phyloP scores from a whole-genome alignment of 2,113 vertebrate species.

The Cyrtonyx montezumae region DNA sequence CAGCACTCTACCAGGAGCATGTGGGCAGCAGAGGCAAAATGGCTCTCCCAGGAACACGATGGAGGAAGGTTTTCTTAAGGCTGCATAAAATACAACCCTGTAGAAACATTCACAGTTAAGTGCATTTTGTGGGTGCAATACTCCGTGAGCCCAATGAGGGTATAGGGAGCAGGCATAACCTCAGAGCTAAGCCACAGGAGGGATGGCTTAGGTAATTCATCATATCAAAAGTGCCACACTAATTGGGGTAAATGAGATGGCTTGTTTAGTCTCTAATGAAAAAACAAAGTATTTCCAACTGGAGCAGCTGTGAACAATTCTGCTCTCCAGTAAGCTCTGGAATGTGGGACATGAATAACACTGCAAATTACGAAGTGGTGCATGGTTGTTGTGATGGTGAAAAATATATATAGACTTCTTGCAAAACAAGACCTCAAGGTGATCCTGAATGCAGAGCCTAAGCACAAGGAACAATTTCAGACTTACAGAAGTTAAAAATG shows the following conservation, averaged over 20 bases:
- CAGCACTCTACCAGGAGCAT: rapidly evolving
- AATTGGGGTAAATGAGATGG: neutral
- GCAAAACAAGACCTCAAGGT: neutral
- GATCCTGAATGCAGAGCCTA: neutral
- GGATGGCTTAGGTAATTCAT: neutral
- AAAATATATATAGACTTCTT: neutral
- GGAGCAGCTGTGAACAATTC: neutral
- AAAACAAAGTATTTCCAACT: neutral
- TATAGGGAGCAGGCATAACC: rapidly evolving
- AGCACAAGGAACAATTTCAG: neutral
- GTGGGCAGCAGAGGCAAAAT: neutral
- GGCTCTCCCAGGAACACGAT: rapidly evolving
- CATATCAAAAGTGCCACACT: neutral
- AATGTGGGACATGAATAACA: neutral
- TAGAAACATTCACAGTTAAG: neutral
- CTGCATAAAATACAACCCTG: neutral
- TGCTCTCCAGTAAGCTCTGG: neutral
- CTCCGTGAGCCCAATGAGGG: neutral
- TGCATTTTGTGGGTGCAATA: neutral
- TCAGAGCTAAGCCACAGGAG: neutral
- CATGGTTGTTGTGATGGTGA: rapidly evolving
- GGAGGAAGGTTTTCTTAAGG: neutral
- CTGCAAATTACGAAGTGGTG: neutral
- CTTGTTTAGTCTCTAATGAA: neutral
- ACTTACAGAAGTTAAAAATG: neutral